These are phyloP conservation scores for Gobionotothen gibberifrons DNA, from an alignment of 2,797 vertebrate species.

Conservation along the genomic window DNA sequence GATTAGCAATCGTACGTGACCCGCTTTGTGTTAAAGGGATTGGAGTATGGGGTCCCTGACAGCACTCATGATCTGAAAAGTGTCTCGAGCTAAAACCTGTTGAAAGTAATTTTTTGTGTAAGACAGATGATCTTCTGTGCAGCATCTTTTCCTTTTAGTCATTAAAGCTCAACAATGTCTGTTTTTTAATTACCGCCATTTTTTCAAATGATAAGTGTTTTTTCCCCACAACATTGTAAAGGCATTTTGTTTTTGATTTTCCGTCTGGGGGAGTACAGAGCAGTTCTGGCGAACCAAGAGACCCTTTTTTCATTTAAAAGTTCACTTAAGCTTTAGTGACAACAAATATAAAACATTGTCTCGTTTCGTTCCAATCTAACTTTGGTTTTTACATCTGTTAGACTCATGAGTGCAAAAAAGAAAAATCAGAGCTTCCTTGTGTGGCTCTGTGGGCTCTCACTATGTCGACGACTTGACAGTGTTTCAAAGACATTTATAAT, in stretches of 20 bases:
- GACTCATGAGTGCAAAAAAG: constrained; percentile 18
- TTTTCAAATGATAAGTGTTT: constrained; percentile 9
- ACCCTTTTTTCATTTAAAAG: constrained; percentile 8
- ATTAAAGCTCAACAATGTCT: constrained; percentile 15
- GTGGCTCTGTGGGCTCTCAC: constrained; percentile 40
- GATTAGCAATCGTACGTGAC: constrained; percentile 14
- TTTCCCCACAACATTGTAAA: neutral
- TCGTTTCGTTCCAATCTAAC: constrained; percentile 46
- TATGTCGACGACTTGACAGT: constrained; percentile 32
- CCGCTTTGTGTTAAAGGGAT: constrained; percentile 8
- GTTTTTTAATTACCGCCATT: constrained; percentile 23
- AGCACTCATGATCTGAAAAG: constrained; percentile 2
- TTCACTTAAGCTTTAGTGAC: constrained; percentile 25
- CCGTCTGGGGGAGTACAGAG: constrained; percentile 4
- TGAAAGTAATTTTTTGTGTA: neutral
- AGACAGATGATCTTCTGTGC: constrained; percentile 13
- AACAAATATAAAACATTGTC: constrained; percentile 41
- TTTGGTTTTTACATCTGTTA: constrained; percentile 23
- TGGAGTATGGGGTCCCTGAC: constrained; percentile 1
- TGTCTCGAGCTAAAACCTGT: constrained; percentile 17
- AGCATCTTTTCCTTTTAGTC: constrained; percentile 30
- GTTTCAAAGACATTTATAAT: constrained; percentile 35
- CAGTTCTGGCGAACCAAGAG: constrained; percentile 16
- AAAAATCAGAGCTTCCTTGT: constrained; percentile 37
- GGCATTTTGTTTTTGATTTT: neutral